Conservation (phyloP, 2,113 vertebrate species). For the Bucco capensis region DNA sequence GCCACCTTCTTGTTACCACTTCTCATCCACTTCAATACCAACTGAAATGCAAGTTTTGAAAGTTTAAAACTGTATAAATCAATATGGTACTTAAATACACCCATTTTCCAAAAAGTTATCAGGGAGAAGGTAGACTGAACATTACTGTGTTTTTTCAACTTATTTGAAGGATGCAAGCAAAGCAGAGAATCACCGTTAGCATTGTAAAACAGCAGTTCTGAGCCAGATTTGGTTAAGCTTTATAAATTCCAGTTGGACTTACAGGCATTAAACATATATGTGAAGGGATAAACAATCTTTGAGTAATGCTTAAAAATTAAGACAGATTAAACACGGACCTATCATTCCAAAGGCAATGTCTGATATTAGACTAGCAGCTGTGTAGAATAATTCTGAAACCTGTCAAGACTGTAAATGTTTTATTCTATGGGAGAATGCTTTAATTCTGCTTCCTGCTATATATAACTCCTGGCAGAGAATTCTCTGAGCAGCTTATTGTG, state of each 20-base stretch:
- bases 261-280: accelerated
- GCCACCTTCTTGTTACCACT: background rate
- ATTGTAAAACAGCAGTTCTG: background rate
- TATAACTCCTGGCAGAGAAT: background rate
- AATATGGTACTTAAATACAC: background rate
- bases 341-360: background rate
- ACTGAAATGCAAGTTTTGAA: background rate
- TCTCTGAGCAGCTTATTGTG: background rate
- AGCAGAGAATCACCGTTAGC: background rate
- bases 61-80: background rate
- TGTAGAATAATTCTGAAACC: background rate
- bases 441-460: background rate
- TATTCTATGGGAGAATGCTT: background rate
- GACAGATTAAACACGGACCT: background rate
- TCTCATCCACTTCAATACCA: background rate
- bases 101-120: background rate
- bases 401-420: background rate
- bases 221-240: background rate
- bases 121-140: background rate
- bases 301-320: background rate
- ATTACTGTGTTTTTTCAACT: background rate
- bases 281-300: background rate
- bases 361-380: background rate
- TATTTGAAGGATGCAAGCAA: background rate
- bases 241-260: background rate